Percentiles rank a stretch among this genome's conserved stretches.
phyloP scores from a whole-genome alignment of 1,140 invertebrate genomes.

The Diprion similis region DNA sequence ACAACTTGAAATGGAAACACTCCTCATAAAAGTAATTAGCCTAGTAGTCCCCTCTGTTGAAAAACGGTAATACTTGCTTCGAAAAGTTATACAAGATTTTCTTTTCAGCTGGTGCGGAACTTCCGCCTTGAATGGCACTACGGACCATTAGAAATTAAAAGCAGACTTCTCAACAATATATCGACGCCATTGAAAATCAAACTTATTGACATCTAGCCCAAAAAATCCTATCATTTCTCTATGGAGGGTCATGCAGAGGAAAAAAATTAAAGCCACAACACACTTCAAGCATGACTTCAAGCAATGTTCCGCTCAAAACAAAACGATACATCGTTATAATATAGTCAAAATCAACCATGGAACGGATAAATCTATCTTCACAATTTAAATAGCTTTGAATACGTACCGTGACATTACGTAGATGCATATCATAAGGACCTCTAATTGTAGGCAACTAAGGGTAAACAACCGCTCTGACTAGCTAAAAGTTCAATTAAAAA shows the following conservation, averaged over 20 bases:
- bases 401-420: too few relatives aligned
- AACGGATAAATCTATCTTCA: too few relatives aligned
- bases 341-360: too few relatives aligned
- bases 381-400: too few relatives aligned
- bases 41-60: neutral
- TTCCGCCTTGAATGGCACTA: slow-evolving; percentile 53
- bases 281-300: too few relatives aligned
- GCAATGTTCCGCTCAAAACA: too few relatives aligned
- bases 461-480: too few relatives aligned
- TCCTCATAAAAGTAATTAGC: slow-evolving; percentile 48
- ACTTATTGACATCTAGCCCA: slow-evolving; percentile 41
- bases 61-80: neutral
- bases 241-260: neutral
- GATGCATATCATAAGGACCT: too few relatives aligned
- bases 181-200: slow-evolving; percentile 50
- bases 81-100: neutral
- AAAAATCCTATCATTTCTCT: neutral
- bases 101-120: slow-evolving; percentile 48
- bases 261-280: slow-evolving; percentile 2
- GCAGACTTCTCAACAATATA: slow-evolving; percentile 50
- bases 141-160: slow-evolving; percentile 43
- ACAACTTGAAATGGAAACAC: slow-evolving; percentile 57
- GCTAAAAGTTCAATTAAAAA: too few relatives aligned
- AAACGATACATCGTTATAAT: too few relatives aligned
- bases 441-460: too few relatives aligned